These are phyloP conservation scores for Butorides virescens DNA, from an alignment of 2,113 vertebrate species.

Conservation along the genomic window DNA sequence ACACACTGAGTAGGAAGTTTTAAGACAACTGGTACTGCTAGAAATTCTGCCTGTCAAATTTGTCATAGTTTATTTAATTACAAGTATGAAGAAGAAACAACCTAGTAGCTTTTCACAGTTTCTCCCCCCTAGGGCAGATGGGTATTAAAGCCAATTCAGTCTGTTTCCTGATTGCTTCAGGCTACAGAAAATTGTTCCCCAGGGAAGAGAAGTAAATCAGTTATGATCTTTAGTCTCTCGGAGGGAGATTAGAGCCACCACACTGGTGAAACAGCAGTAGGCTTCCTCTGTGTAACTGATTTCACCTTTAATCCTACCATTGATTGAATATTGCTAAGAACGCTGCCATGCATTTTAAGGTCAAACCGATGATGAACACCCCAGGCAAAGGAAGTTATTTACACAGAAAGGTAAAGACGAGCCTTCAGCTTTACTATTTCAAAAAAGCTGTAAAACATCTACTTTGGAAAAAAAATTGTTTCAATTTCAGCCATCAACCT, in stretches of 20 bases:
- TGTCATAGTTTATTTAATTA: conserved; percentile 83
- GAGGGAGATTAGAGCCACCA: conserved; percentile 72
- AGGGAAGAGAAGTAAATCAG: conserved; percentile 78
- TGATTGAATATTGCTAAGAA: conserved; percentile 75
- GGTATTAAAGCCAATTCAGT: conserved; percentile 74
- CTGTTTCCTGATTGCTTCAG: conserved; percentile 79
- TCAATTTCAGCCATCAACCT: conserved; percentile 19
- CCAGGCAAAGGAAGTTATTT: conserved; percentile 63
- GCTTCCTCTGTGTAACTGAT: conserved; percentile 73
- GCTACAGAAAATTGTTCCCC: conserved; percentile 79
- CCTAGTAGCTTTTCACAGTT: conserved; percentile 62
- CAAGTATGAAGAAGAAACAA: conserved; percentile 79
- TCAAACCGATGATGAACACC: conserved; percentile 67
- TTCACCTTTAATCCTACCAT: conserved; percentile 77
- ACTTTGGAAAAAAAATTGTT: not conserved
- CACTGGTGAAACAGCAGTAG: conserved; percentile 74
- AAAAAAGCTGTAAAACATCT: conserved; percentile 44
- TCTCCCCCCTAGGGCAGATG: conserved; percentile 65
- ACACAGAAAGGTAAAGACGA: conserved; percentile 50
- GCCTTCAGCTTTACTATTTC: conserved; percentile 12
- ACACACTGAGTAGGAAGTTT: conserved; percentile 6
- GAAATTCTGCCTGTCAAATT: conserved; percentile 70
- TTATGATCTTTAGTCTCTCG: conserved; percentile 80
- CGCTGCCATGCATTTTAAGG: conserved; percentile 64
- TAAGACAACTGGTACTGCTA: conserved; percentile 41